These are phyloP conservation scores for Sebastes melanostomus DNA, from an alignment of 2,797 vertebrate species.

Conservation along the genomic window DNA sequence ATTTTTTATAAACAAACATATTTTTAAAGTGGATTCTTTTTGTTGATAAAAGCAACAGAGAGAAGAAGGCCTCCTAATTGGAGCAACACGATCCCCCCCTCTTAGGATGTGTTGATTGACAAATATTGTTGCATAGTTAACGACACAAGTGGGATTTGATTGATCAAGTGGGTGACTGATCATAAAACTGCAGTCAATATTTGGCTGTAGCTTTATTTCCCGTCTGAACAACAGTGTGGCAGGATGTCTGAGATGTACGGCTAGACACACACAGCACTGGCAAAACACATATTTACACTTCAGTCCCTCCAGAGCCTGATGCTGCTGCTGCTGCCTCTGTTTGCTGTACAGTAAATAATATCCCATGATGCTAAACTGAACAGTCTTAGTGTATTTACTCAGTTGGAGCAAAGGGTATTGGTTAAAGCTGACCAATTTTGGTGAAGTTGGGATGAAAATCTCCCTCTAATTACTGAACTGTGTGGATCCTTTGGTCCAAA, in stretches of 20 bases:
- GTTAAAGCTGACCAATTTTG: conserved; percentile 76
- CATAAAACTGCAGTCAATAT: conserved; percentile 76
- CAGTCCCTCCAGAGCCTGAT: conserved; percentile 40
- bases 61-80: background rate
- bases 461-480: conserved; percentile 74
- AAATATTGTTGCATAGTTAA: conserved; percentile 81
- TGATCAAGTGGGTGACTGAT: conserved; percentile 80
- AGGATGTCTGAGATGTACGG: conserved; percentile 55
- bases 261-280: conserved; percentile 50
- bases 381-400: conserved; percentile 64
- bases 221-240: conserved; percentile 49
- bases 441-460: conserved; percentile 66
- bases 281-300: conserved; percentile 73
- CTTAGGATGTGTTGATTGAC: conserved; percentile 68
- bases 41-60: background rate
- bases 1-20: background rate
- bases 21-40: background rate
- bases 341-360: conserved; percentile 61
- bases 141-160: conserved; percentile 79
- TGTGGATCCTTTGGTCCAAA: conserved; percentile 63
- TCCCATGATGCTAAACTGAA: conserved; percentile 57
- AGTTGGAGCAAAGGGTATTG: conserved; percentile 62
- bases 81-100: conserved; percentile 17
- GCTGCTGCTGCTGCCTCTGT: conserved; percentile 58
- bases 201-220: conserved; percentile 74